phyloP scores from a whole-genome alignment of 2,113 vertebrate genomes.

The Perognathus longimembris region DNA sequence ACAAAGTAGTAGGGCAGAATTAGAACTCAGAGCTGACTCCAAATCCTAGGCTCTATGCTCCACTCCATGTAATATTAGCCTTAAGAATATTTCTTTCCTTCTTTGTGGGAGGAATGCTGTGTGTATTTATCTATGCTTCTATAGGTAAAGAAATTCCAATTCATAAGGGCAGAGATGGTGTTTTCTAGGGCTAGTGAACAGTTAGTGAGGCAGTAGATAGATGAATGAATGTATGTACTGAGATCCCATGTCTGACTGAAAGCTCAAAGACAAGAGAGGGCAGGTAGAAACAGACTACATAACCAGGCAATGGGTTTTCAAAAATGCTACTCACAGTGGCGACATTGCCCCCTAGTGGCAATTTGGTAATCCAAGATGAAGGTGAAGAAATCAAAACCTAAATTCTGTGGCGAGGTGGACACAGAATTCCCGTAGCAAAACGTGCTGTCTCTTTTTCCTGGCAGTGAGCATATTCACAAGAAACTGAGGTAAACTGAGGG shows the following conservation, averaged over 20 bases:
- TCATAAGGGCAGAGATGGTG: constrained; percentile 20
- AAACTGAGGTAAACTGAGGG: not conserved
- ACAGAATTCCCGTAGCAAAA: constrained; percentile 33
- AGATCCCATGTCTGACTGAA: constrained; percentile 26
- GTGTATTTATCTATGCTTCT: constrained; percentile 5
- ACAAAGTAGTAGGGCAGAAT: not conserved
- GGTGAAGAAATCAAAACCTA: too few relatives aligned
- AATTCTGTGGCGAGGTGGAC: not conserved
- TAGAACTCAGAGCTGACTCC: constrained; percentile 1
- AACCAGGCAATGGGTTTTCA: not conserved
- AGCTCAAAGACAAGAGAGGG: not conserved
- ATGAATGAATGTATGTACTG: constrained; percentile 28
- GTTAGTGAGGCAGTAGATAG: constrained; percentile 23
- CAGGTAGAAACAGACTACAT: not conserved
- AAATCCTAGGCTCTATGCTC: not conserved
- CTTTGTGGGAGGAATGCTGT: not conserved
- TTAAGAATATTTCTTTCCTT: constrained; percentile 25
- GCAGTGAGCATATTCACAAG: constrained; percentile 10
- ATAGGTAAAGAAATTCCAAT: constrained; percentile 35
- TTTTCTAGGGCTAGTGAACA: constrained; percentile 17
- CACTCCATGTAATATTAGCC: not conserved
- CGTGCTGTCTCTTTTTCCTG: not conserved
- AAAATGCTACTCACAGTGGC: constrained; percentile 1
- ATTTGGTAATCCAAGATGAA: not conserved
- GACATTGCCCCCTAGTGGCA: not conserved